Conservation (phyloP, 2,797 vertebrate genomes). For the Pyrocephalus nanus region DNA sequence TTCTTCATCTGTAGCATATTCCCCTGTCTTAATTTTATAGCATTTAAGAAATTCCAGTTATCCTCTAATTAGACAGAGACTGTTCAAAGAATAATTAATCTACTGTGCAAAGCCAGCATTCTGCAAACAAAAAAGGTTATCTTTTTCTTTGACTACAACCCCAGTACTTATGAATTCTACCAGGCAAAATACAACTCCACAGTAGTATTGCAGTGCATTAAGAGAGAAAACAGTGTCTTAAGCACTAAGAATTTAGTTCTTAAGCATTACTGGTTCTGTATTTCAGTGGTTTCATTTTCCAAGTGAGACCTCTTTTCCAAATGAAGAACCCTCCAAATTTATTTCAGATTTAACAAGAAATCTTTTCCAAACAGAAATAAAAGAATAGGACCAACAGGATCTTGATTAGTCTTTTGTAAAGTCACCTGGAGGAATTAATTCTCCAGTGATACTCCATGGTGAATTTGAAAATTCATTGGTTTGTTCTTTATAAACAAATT, state of each 20-base stretch:
- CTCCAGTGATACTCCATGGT: not conserved
- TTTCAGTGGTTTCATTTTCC: not conserved
- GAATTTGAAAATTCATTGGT: not conserved
- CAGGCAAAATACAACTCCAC: not conserved
- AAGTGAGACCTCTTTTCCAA: not conserved
- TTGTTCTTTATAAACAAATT: not conserved
- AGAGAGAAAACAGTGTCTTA: not conserved
- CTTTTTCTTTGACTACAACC: not conserved
- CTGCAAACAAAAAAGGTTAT: not conserved
- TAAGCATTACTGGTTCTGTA: not conserved
- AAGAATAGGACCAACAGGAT: not conserved
- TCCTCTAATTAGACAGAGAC: slow-evolving; percentile 1
- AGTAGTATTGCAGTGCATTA: not conserved
- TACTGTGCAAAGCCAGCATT: not conserved
- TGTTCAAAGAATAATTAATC: slow-evolving; percentile 3
- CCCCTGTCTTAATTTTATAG: slow-evolving; percentile 87
- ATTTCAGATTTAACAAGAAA: not conserved
- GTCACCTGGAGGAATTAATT: not conserved
- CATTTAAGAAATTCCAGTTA: slow-evolving; percentile 62
- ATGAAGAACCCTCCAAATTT: not conserved
- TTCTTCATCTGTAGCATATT: slow-evolving; percentile 97
- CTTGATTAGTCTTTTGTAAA: not conserved
- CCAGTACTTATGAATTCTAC: not conserved
- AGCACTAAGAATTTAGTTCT: not conserved
- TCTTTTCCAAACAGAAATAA: not conserved